Conservation (phyloP, 1,140 invertebrate species). For the Conus ventricosus region DNA sequence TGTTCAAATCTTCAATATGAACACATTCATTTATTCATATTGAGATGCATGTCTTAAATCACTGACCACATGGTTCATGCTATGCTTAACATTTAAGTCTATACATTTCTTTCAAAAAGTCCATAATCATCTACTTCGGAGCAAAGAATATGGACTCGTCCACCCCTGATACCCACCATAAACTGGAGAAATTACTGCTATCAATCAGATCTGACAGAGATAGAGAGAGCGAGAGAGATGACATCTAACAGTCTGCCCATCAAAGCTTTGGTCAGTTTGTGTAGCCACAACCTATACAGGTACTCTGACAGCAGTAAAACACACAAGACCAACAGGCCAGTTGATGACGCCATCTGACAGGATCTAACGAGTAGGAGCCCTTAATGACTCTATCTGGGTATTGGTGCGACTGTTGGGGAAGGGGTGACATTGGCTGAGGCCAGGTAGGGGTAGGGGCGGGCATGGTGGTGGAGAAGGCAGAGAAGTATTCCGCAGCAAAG, state of each 20-base stretch:
- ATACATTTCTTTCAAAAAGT: not conserved
- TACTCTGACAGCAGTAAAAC: too few species aligned
- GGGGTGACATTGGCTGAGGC: conserved; percentile 62
- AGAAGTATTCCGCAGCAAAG: conserved; percentile 74
- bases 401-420: conserved; percentile 70
- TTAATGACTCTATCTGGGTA: conserved; percentile 68
- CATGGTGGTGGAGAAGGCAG: conserved; percentile 71
- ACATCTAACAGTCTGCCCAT: too few species aligned
- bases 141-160: not conserved
- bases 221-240: not conserved
- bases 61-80: not conserved
- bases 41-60: not conserved
- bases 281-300: too few species aligned
- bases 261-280: too few species aligned
- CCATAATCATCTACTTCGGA: not conserved
- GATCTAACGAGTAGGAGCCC: conserved; percentile 59
- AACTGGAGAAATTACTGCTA: not conserved
- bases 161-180: too few species aligned
- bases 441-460: conserved; percentile 62
- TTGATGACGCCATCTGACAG: not conserved
- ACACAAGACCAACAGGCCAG: not conserved
- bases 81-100: not conserved
- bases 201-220: not conserved
- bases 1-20: not conserved
- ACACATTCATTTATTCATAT: not conserved